Conservation (phyloP, 2,888 invertebrate genomes). For the Nowickia ferox region DNA sequence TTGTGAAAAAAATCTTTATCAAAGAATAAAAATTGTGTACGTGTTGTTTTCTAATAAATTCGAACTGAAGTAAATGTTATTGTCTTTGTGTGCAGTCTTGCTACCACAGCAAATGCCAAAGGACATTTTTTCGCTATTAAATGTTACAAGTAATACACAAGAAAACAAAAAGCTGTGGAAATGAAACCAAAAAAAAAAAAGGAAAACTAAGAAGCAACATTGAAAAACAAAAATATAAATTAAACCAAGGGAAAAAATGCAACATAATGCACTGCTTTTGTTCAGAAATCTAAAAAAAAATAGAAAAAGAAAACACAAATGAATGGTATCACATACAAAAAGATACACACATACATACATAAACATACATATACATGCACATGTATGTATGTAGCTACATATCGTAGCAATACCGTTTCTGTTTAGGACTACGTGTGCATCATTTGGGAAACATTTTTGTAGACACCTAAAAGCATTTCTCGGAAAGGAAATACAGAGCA, state of each 20-base stretch:
- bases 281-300: neutral
- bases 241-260: slow-evolving; percentile 1
- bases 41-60: slow-evolving; percentile 30
- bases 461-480: neutral
- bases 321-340: neutral
- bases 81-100: slow-evolving; percentile 26
- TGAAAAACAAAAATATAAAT: slow-evolving; percentile 19
- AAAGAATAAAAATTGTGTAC: slow-evolving; percentile 20
- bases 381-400: neutral
- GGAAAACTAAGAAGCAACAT: neutral
- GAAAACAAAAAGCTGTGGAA: neutral
- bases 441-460: slow-evolving; percentile 1
- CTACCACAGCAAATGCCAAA: slow-evolving; percentile 55
- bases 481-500: neutral
- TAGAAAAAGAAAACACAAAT: slow-evolving; percentile 1
- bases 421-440: neutral
- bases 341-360: neutral
- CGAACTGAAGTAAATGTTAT: slow-evolving; percentile 30
- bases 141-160: slow-evolving; percentile 12
- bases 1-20: slow-evolving; percentile 7
- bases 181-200: neutral
- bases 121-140: slow-evolving; percentile 57
- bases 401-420: neutral
- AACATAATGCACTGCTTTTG: slow-evolving; percentile 32
- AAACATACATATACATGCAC: neutral